Evolutionary conservation across 1,140 invertebrate genomes (phyloP).

Genomic region (Planococcus citri): DNA sequence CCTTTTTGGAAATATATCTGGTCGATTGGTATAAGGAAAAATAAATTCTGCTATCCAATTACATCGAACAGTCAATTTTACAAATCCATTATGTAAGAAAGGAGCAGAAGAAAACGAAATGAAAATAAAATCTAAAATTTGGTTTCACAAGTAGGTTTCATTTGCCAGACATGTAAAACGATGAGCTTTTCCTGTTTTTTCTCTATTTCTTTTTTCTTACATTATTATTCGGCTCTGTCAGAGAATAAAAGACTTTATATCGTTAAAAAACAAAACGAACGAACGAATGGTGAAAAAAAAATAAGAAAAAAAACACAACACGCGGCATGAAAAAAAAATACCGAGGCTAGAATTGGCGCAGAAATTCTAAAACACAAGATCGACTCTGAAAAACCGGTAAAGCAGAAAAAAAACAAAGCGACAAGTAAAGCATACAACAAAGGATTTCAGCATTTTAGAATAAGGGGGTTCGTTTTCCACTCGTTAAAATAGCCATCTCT

Average conservation of each 20-base stretch:
- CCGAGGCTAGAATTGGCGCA: neutral
- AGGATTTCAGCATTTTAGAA: neutral
- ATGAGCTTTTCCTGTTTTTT: neutral
- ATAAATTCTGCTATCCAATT: neutral
- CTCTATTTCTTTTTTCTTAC: neutral
- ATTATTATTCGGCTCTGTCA: neutral
- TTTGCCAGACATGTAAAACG: neutral
- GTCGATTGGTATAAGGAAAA: no score
- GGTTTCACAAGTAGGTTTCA: neutral
- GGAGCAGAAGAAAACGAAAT: neutral
- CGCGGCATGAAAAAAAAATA: neutral
- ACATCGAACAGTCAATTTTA: neutral
- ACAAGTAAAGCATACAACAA: constrained; percentile 7
- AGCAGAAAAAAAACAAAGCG: constrained; percentile 6
- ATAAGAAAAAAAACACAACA: neutral
- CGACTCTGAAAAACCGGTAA: constrained; percentile 6
- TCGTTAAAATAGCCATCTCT: constrained; percentile 2
- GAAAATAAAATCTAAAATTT: neutral
- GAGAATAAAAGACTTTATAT: neutral
- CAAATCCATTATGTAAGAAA: neutral
- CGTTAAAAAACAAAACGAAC: neutral
- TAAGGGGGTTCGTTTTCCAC: neutral
- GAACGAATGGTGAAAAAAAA: no score
- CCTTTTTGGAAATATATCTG: no score
- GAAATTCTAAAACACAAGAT: constrained; percentile 7